Evolutionary conservation across 2,888 invertebrate genomes (phyloP).

Genomic region (Boloria euphrosyne): DNA sequence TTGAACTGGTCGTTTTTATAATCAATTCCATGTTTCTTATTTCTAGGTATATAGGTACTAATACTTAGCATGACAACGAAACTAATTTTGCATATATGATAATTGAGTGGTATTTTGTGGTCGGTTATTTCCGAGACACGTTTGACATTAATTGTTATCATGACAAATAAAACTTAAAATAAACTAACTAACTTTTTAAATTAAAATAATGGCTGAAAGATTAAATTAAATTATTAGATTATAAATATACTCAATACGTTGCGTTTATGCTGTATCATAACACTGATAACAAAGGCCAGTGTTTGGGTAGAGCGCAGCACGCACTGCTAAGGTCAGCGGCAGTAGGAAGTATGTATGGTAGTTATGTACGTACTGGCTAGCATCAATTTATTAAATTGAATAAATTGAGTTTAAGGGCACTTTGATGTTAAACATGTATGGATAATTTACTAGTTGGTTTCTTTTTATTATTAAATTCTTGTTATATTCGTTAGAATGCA

Average conservation of each 20-base stretch:
- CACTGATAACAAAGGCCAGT: constrained; percentile 22
- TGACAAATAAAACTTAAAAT: no score
- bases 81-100: no score
- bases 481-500: neutral
- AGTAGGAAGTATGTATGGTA: constrained; percentile 31
- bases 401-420: constrained; percentile 23
- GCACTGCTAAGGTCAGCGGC: constrained; percentile 38
- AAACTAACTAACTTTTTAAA: no score
- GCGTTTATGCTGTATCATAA: constrained; percentile 1
- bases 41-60: no score
- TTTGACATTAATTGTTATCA: no score
- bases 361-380: constrained; percentile 29
- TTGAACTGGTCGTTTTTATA: no score
- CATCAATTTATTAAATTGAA: constrained; percentile 26
- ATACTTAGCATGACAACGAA: no score
- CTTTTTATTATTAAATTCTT: neutral
- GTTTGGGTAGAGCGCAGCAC: constrained; percentile 27
- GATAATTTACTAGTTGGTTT: constrained; percentile 10
- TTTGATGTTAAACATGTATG: constrained; percentile 6
- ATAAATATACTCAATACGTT: neutral
- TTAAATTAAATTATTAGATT: no score
- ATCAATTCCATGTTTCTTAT: no score
- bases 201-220: no score
- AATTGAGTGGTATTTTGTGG: no score
- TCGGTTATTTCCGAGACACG: no score